A percentile compares a stretch with the other conserved stretches of the same genome.
Conservation (phyloP, 2,113 vertebrate genomes). For the Bufo bufo region DNA sequence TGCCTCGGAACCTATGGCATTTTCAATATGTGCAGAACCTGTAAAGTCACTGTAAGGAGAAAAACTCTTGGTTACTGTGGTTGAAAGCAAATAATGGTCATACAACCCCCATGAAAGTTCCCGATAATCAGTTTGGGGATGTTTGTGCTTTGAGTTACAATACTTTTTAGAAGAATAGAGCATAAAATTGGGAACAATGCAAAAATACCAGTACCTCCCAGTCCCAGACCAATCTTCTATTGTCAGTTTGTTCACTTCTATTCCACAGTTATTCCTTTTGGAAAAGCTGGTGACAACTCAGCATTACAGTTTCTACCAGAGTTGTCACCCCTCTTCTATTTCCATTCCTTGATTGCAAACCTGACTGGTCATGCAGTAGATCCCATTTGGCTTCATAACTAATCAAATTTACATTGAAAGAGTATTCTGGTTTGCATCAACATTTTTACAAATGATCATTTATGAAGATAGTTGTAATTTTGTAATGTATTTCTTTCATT, state of each 20-base stretch:
- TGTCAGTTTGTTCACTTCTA: too few species aligned
- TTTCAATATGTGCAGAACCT: conserved; percentile 17
- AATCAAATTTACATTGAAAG: background rate
- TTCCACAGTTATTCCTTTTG: too few species aligned
- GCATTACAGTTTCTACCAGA: too few species aligned
- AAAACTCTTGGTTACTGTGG: background rate
- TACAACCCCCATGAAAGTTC: background rate
- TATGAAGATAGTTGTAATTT: too few species aligned
- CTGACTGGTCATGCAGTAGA: too few species aligned
- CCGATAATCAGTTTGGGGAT: background rate
- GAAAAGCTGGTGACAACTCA: too few species aligned
- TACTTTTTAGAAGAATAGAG: background rate
- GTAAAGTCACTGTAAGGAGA: background rate
- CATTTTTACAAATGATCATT: too few species aligned
- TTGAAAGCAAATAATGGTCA: background rate
- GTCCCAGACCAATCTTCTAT: too few species aligned
- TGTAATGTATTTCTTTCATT: too few species aligned
- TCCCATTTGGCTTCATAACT: background rate
- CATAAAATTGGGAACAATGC: too few species aligned
- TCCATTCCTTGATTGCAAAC: background rate
- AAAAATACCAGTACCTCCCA: too few species aligned
- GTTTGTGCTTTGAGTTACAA: background rate
- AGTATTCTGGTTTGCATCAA: too few species aligned
- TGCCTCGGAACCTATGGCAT: conserved; percentile 9
- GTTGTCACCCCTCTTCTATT: background rate